Percentiles rank a stretch among this genome's conserved stretches.
Evolutionary conservation across 2,888 invertebrate genomes (phyloP).

Genomic region (Notocelia uddmanniana): DNA sequence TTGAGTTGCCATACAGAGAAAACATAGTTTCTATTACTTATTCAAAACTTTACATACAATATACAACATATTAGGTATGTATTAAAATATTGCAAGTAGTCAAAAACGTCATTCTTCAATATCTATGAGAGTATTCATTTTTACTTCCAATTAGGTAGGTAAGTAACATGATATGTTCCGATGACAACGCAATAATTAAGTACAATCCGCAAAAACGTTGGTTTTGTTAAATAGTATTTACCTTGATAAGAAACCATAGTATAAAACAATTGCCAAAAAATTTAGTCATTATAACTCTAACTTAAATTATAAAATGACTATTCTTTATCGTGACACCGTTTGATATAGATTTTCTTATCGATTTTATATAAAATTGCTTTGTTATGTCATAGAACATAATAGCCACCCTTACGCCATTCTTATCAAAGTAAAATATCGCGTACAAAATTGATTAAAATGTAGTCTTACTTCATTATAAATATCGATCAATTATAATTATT

Average conservation of each 20-base stretch:
- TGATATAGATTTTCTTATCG: conserved; percentile 43
- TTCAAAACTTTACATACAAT: no score
- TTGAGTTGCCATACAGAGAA: no score
- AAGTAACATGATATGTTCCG: no score
- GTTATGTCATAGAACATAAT: conserved; percentile 24
- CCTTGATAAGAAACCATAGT: conserved; percentile 31
- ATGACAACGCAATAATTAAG: no score
- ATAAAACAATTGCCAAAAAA: conserved; percentile 4
- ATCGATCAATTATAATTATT: background rate
- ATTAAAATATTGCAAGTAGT: no score
- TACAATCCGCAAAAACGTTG: no score
- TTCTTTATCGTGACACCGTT: background rate
- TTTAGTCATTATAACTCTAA: conserved; percentile 32
- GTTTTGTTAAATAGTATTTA: conserved; percentile 8
- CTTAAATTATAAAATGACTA: conserved; percentile 30
- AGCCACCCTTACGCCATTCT: conserved; percentile 1
- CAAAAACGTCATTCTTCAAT: no score
- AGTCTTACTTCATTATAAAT: background rate
- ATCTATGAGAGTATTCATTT: no score
- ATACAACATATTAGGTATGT: no score
- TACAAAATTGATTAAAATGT: conserved; percentile 1
- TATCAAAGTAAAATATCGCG: background rate
- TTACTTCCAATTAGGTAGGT: no score
- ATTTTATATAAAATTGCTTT: conserved; percentile 32
- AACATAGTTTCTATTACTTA: no score